Evolutionary conservation across 1,140 invertebrate species (phyloP).

Genomic region (Macrotrachela quadricornifera): DNA sequence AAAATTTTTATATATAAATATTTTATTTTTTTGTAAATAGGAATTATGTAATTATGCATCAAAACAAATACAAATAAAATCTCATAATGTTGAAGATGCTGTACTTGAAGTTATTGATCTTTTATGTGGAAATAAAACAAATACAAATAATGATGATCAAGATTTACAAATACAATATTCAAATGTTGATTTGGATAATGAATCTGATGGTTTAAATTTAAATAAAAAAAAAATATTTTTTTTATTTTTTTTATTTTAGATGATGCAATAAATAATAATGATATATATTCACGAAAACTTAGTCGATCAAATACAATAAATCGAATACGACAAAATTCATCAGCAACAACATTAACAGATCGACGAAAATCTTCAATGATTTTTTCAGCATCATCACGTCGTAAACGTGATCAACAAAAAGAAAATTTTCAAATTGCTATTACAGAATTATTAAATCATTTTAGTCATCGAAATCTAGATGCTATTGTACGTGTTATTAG

Average conservation of each 20-base stretch:
- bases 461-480: constrained; percentile 41
- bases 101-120: constrained; percentile 67
- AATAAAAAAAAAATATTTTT: too few species aligned
- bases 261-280: too few species aligned
- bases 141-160: constrained; percentile 10
- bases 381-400: too few species aligned
- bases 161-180: constrained; percentile 12
- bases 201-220: too few species aligned
- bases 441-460: constrained; percentile 23
- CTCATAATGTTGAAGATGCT: constrained; percentile 69
- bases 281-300: too few species aligned
- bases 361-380: too few species aligned
- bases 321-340: too few species aligned
- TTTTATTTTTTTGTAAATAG: background rate
- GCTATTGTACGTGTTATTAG: constrained; percentile 62
- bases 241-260: too few species aligned
- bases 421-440: constrained; percentile 11
- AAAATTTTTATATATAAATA: too few species aligned
- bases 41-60: constrained; percentile 24
- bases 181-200: too few species aligned
- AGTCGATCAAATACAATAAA: too few species aligned
- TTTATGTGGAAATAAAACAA: constrained; percentile 31
- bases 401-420: background rate
- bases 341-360: too few species aligned
- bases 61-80: constrained; percentile 45